Base-by-base conservation (phyloP, 2,888 invertebrate species). In the Anthrax anthrax region DNA sequence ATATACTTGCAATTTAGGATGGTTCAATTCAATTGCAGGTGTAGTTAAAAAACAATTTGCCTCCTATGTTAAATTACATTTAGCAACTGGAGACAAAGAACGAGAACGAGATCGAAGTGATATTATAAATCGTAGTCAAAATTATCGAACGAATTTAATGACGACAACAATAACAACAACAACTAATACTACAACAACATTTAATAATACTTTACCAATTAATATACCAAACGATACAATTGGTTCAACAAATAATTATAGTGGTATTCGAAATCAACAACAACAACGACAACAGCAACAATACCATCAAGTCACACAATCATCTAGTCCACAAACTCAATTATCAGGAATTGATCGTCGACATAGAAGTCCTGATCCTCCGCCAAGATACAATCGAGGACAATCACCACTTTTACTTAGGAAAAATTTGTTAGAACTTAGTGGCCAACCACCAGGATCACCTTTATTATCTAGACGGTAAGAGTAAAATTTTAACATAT, bases 11-110 rank as follows among this genome's bases (percentile, higher is more conserved):
- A 23, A n/a, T 23, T 23, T 23, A 65, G 68, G 77, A 75, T 77
- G 77, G 77, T 75, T 77, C 72, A 76, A 76, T 74, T 76, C 77
- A 64, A 70, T 78, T 69, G 75, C 77, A 66, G 77, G 77, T 70
- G 75, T 76, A 63, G 72, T 78, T 69, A 86, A 84, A 71, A 82
- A 84, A 69, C 78, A 84, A 63, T 84, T 86, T 69, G 80, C 84
- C 63, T 83, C 84, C 56, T 85, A 85, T 72, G 81, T 84, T 61
- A 85, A 85, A 73, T 76, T 84, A 69, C 81, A 85, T 71, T 76
- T 80, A 58, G 74, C 72, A 41, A 69, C 72, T 47, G 75, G 75
- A 53, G 56, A 56, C 48, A 51, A 51, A 48, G 48, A 51, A 38
- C 34, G n/a, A 34, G n/a, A 34, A 8, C 12, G 12, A 34, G 36